Conservation (phyloP, 2,113 vertebrate species). For the Vidua chalybeata region DNA sequence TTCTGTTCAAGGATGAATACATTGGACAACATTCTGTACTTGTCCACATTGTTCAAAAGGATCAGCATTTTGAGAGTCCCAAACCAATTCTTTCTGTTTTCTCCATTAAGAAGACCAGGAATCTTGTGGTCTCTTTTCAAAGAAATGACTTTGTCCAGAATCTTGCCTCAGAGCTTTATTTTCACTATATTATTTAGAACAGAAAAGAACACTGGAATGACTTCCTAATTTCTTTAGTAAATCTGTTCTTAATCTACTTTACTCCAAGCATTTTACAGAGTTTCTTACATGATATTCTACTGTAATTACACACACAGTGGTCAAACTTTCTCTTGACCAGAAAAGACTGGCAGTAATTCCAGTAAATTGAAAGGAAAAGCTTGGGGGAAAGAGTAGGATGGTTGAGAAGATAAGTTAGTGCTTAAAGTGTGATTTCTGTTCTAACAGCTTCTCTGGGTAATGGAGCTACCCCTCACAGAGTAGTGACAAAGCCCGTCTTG, state of each 20-base stretch:
- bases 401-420: not conserved
- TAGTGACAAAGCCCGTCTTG: not conserved
- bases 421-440: not conserved
- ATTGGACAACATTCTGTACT: slow-evolving; percentile 1
- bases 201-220: slow-evolving; percentile 43
- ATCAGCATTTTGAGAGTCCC: not conserved
- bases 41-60: slow-evolving; percentile 8
- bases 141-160: slow-evolving; percentile 47
- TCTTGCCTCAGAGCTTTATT: slow-evolving; percentile 54
- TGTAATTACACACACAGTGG: not conserved
- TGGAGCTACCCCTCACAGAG: not conserved
- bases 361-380: not conserved
- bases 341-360: not conserved
- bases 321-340: slow-evolving; percentile 34
- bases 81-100: slow-evolving; percentile 43
- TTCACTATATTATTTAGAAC: slow-evolving; percentile 42
- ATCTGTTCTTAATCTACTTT: slow-evolving; percentile 55
- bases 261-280: slow-evolving; percentile 27
- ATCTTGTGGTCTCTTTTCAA: slow-evolving; percentile 59
- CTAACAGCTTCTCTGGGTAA: not conserved
- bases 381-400: not conserved
- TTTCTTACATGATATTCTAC: slow-evolving; percentile 6
- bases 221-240: slow-evolving; percentile 58
- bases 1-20: slow-evolving; percentile 17
- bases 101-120: slow-evolving; percentile 48